Evolutionary conservation across 2,888 invertebrate genomes (phyloP), one percentile per base, ranked within the genome.

Genomic region (Euplagia quadripunctaria): DNA sequence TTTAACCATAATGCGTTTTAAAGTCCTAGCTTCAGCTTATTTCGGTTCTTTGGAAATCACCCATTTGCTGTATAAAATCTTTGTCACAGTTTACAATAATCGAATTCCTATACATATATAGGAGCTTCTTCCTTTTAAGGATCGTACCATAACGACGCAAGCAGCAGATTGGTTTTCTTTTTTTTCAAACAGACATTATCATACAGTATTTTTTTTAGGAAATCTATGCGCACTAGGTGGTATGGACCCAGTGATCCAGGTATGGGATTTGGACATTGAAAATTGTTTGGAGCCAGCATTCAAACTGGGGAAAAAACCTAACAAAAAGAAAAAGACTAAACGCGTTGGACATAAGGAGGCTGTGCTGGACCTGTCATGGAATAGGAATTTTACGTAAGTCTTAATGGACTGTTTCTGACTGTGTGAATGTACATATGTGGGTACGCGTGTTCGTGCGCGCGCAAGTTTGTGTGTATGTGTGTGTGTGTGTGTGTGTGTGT

Each of bases 221-320:
- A 99, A 99, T 92, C 97, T 99, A 84, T 98, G 99, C 85, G 99
- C 99, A 0, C 97, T 99, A 74, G 99, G 99, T 16, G 97, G 97
- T 55, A 99, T 99, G 99, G 97, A 98, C 79, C 98, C 99, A 0
- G 97, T 98, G 64, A 99, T 99, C 73, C 98, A 99, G 85, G 97
- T 99, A n/a, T 99, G 99, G 99, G 99, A 99, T 93, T 93, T 99
- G 64, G 99, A 99, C 93, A 96, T 99, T 75, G 97, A 99, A 81
- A 98, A 99, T 89, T 97, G 98, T 74, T 94, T 99, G 63, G 99
- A 99, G 88, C 99, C 99, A 0, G 97, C 98, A 0, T 98, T 98
- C 89, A 97, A 97, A 83, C 96, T 99, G 46, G 98, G 98, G 9
- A 96, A 96, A 78, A 97, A 97, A 84, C 97, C 97, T 4, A 97